These are phyloP conservation scores for Ceratosolen solmsi DNA, from an alignment of 1,140 invertebrate species.

Conservation along the genomic window DNA sequence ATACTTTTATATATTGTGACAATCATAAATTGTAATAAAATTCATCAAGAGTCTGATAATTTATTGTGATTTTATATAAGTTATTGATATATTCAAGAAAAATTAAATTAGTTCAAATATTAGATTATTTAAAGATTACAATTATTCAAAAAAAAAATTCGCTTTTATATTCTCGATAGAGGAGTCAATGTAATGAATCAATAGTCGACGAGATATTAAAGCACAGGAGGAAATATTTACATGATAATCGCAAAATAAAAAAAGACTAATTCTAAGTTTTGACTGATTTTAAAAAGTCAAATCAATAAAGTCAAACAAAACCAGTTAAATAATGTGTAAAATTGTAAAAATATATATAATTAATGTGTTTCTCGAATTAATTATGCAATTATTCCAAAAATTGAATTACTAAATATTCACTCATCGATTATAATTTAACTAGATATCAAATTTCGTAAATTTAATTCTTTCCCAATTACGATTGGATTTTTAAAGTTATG, in stretches of 20 bases:
- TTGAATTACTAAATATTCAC: too few species aligned
- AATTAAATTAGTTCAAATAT: not conserved
- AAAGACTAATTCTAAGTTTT: conserved; percentile 39
- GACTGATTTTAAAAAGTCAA: not conserved
- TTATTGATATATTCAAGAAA: not conserved
- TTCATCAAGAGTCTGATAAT: conserved; percentile 21
- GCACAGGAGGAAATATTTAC: conserved; percentile 16
- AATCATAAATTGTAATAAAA: not conserved
- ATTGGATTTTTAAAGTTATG: too few species aligned
- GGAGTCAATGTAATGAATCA: not conserved
- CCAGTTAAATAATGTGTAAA: not conserved
- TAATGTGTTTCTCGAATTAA: too few species aligned
- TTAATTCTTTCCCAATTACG: too few species aligned
- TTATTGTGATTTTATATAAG: conserved; percentile 17
- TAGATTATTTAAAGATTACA: not conserved
- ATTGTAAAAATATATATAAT: not conserved
- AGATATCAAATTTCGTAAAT: too few species aligned
- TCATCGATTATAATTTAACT: too few species aligned
- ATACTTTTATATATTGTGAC: not conserved
- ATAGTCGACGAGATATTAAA: conserved; percentile 1
- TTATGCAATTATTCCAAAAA: too few species aligned
- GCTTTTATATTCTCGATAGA: not conserved
- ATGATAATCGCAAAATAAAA: not conserved
- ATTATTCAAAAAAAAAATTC: not conserved
- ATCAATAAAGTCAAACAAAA: not conserved